Base-by-base conservation (phyloP, 2,113 vertebrate genomes). In the Scopus umbretta region DNA sequence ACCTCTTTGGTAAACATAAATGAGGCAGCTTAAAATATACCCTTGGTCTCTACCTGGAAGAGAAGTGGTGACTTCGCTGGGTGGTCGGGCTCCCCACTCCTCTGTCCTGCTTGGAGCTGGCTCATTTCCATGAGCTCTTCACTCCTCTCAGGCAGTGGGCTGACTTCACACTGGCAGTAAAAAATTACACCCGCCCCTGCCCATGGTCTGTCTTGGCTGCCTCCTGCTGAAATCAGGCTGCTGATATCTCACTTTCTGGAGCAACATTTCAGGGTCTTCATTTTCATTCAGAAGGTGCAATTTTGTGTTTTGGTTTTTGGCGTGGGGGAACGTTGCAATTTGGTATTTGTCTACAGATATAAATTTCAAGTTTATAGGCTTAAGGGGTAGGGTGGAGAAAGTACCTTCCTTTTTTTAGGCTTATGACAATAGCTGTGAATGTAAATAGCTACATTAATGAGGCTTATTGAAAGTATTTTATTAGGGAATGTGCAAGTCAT, bases 401-500 rank as follows among this genome's bases (percentile, higher is more conserved):
- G 14, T 29, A 45, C 58, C 19, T 67, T 65, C 42, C 40, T n/a
- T n/a, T 36, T 32, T 86, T 52, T 11, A 20, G 70, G 16, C 9
- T 65, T 72, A 32, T 63, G 27, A 47, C 36, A 75, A 36, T 70
- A 76, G 32, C 55, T 70, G 6, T 84, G 36, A 86, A 89, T 83
- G 34, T 59, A 94, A 96, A 94, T 34, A 94, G 40, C 74, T 76
- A 63, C 40, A 45, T 58, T 94, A 85, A 79, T 65, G 50, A 92
- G 45, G 45, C 15, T 73, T 66, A 49, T 63, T 76, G n/a, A 40
- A 81, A 82, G 36, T 56, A 76, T 55, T 81, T 90, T 80, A 76
- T 52, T 76, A 73, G 40, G 36, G 73, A 96, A 83, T 76, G 76
- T 67, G 23, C 65, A 93, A 94, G 25, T 67, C 58, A 56, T 76